Base-by-base conservation (phyloP, 2,113 vertebrate genomes). In the Gavialis gangeticus region DNA sequence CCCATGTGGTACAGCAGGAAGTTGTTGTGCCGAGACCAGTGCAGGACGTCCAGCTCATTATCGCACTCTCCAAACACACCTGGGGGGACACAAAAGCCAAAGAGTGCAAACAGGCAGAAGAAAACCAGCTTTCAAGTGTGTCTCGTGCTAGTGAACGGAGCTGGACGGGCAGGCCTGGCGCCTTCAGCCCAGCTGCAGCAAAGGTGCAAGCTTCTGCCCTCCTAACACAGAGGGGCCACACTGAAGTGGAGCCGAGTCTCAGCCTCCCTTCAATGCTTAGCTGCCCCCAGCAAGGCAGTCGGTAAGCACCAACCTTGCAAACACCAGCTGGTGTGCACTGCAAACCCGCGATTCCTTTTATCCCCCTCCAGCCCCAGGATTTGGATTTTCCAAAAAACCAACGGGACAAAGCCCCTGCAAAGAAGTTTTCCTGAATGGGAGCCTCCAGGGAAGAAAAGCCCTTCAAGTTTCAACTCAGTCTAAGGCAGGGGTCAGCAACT, bases 1-100 rank as follows among this genome's bases (percentile, higher is more conserved):
- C 99, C 99, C 99, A 99, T 99, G 93, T 98, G 98, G 84, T 99
- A 99, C 19, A 99, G 98, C 55, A 99, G 98, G 95, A 99, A 99
- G 97, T 99, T 98, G 94, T 99, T 99, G 98, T 99, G 98, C 67
- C 99, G 98, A 90, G 99, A 99, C 99, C 99, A 99, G 97, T 97
- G 97, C 27, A 99, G 98, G 80, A 99, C 99, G 3, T 99, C 99
- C 0, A 97, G 97, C 79, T 99, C 99, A 0, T 98, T 98, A 81
- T 99, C 98, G 4, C 99, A 99, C 92, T 99, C 99, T 34, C 98
- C 99, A 13, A 99, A 99, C 94, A 99, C 98, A 6, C 99, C 99
- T 96, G 89, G 25, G 37, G 21, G 3, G 17, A 16, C 18, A 19
- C 12, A 63, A 75, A 30, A 8, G 21, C 94, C 84, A 3, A 0